Conservation (phyloP, 2,797 vertebrate genomes). For the Macroramphosus scolopax region DNA sequence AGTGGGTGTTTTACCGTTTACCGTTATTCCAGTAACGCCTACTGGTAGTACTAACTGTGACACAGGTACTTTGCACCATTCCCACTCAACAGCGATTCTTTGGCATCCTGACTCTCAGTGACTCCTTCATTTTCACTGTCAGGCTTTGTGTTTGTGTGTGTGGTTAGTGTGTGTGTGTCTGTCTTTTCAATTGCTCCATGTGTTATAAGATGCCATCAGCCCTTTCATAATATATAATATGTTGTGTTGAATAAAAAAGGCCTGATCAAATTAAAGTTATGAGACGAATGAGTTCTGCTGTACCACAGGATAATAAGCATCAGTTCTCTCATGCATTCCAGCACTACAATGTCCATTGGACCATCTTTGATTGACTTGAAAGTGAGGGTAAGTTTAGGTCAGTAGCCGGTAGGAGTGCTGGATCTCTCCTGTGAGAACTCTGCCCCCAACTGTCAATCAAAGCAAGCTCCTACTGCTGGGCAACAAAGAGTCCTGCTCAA, state of each 20-base stretch:
- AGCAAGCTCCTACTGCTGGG: conserved; percentile 64
- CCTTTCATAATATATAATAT: conserved; percentile 7
- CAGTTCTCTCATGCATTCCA: conserved; percentile 26
- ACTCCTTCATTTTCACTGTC: conserved; percentile 29
- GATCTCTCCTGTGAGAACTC: conserved; percentile 44
- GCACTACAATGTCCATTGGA: conserved; percentile 15
- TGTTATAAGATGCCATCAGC: conserved; percentile 10
- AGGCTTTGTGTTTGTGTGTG: conserved; percentile 34
- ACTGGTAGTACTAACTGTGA: conserved; percentile 99
- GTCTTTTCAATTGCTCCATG: conserved; percentile 12
- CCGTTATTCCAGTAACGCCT: conserved; percentile 91
- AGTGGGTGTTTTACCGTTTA: conserved; percentile 94
- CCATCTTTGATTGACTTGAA: conserved; percentile 39
- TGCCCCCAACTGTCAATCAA: conserved; percentile 62
- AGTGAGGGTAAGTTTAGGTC: conserved; percentile 43
- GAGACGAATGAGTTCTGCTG: too few relatives aligned
- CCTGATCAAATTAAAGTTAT: not conserved
- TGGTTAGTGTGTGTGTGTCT: conserved; percentile 18
- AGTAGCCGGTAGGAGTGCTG: conserved; percentile 36
- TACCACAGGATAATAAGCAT: conserved; percentile 9
- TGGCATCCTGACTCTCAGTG: conserved; percentile 37
- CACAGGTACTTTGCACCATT: conserved; percentile 85
- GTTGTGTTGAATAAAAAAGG: conserved; percentile 1
- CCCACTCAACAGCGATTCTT: conserved; percentile 27
- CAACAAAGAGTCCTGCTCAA: conserved; percentile 64